phyloP scores from a whole-genome alignment of 2,113 vertebrate species.

The Paramormyrops kingsleyae region DNA sequence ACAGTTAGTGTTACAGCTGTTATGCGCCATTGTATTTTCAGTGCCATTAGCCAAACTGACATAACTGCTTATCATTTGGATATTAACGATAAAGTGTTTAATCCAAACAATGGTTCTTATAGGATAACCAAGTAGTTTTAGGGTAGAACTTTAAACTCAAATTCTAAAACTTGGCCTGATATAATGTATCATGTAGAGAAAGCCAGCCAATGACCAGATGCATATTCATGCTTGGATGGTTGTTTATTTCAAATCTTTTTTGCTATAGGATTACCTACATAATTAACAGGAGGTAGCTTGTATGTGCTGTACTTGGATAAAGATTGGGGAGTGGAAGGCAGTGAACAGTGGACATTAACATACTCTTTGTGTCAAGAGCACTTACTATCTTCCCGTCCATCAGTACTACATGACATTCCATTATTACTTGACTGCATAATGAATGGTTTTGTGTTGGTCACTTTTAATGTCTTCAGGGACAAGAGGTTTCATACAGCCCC shows the following conservation, averaged over 20 bases:
- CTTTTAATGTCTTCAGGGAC: constrained; percentile 4
- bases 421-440: constrained; percentile 13
- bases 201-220: background rate
- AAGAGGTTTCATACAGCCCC: background rate
- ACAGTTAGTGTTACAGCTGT: background rate
- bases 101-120: background rate
- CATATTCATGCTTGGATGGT: background rate
- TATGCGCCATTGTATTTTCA: background rate
- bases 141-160: background rate
- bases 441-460: background rate
- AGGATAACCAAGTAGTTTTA: background rate
- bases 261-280: background rate
- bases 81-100: background rate
- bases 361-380: background rate
- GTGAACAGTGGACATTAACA: background rate
- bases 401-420: constrained; percentile 1
- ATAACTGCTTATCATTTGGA: background rate
- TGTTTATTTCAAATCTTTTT: background rate
- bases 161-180: background rate
- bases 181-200: background rate
- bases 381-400: background rate
- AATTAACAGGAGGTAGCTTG: background rate
- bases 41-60: background rate
- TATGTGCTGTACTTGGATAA: background rate
- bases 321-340: background rate